Evolutionary conservation across 2,113 vertebrate species (phyloP).

Genomic region (Shinisaurus crocodilurus): DNA sequence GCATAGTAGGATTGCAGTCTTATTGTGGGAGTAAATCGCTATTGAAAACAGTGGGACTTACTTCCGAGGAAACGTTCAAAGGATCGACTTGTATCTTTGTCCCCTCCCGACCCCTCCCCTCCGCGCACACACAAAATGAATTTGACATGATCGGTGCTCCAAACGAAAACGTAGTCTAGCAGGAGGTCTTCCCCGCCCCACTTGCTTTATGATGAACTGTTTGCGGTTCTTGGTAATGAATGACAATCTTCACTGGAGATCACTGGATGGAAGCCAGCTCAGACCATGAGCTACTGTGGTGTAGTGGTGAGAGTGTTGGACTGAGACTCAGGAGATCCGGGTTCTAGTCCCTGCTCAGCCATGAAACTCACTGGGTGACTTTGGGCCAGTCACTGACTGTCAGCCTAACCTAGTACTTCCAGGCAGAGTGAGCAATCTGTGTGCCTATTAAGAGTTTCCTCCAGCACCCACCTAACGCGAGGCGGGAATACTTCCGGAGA

Average conservation of each 20-base stretch:
- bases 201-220: neutral
- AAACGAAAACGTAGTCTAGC: neutral
- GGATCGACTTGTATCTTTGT: neutral
- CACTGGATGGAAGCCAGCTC: no score
- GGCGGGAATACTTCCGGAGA: neutral
- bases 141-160: neutral
- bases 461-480: neutral
- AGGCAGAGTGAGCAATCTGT: neutral
- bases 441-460: neutral
- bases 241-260: no score
- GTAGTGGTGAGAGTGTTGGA: no score
- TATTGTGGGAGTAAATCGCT: neutral
- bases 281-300: no score
- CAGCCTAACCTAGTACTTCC: neutral
- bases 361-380: no score
- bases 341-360: no score
- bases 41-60: neutral
- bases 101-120: neutral
- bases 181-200: neutral
- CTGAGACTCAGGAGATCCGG: no score
- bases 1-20: no score
- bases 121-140: neutral
- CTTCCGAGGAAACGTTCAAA: neutral
- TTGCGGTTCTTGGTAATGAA: neutral
- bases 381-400: no score